Base-by-base conservation (phyloP, 1,140 invertebrate genomes). In the Neodiprion fabricii region DNA sequence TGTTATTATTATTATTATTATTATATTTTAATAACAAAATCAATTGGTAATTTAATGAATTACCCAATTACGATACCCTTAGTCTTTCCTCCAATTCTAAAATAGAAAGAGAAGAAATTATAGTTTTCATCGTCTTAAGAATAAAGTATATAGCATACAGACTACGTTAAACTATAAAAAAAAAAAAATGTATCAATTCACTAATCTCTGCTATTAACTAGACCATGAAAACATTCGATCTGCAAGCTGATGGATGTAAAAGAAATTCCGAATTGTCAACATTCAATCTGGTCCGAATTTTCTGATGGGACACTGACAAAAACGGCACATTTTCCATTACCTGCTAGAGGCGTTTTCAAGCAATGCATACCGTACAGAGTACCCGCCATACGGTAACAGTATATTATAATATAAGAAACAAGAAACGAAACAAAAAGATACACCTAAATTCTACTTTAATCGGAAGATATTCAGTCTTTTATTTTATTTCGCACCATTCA, bases 1-100 rank as follows among this genome's bases (percentile, higher is more conserved):
- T 61, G 14, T 61, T 14, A 14, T 61, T 61, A 61, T 61, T 17
- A 61, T 17, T 61, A 61, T 61, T 17, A 61, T 17, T 61, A 61
- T 61, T 14, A 14, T 61, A 14, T 61, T 61, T 61, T 61, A 61
- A 14, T 61, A 61, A 17, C 53, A 61, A 61, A 61, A 14, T 61
- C n/a, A 14, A 61, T 61, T 61, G 53, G 53, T 17, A 61, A 61
- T 61, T 61, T 14, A 14, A 61, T 61, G 5, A 12, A 71, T 71
- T 71, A 48, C 70, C 70, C 48, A 71, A 48, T 48, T 71, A 71
- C n/a, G 70, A 71, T 71, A 71, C 48, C 70, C 48, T 40, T 71
- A 71, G 70, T 71, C 48, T 71, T 71, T 71, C 70, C 48, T 71
- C 70, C 23, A 40, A 71, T 23, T 23, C 70, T 71, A 71, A 71